A percentile compares a stretch with the other conserved stretches of the same genome.
These are phyloP conservation scores for Calephelis virginiensis DNA, from an alignment of 1,140 invertebrate genomes.

Conservation along the genomic window DNA sequence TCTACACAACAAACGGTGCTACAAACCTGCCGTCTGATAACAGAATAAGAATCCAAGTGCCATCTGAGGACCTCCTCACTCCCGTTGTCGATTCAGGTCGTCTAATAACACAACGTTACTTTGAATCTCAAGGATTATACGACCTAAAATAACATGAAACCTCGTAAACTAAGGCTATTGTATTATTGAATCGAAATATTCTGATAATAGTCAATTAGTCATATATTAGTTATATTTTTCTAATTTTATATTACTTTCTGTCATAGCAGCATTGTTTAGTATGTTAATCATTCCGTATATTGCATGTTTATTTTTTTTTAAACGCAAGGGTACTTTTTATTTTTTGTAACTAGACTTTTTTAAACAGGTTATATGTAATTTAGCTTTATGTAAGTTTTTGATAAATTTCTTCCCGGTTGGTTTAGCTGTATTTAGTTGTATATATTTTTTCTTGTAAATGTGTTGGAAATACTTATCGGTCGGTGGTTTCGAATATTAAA, in stretches of 20 bases:
- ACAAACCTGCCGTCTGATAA: constrained; percentile 76
- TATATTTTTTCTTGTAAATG: not conserved
- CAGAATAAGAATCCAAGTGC: constrained; percentile 83
- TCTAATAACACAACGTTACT: constrained; percentile 57
- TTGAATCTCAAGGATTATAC: constrained; percentile 63
- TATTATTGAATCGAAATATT: constrained; percentile 16
- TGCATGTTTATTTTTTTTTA: constrained; percentile 10
- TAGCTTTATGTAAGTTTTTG: no score
- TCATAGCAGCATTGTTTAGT: not conserved
- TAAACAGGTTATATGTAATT: no score
- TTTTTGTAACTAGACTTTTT: not conserved
- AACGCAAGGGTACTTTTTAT: no score
- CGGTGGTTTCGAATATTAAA: not conserved
- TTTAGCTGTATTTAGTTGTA: no score
- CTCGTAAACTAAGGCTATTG: not conserved
- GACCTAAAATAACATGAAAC: constrained; percentile 46
- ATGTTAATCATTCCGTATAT: constrained; percentile 14
- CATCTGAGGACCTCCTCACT: constrained; percentile 83
- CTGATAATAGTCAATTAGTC: not conserved
- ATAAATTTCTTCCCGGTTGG: no score
- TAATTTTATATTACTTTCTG: constrained; percentile 12
- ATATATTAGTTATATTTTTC: constrained; percentile 10
- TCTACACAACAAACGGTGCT: constrained; percentile 58
- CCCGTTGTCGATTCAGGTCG: constrained; percentile 83
- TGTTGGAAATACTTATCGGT: not conserved